Conservation (phyloP, 1,140 invertebrate species). For the Diachasma alloeum region DNA sequence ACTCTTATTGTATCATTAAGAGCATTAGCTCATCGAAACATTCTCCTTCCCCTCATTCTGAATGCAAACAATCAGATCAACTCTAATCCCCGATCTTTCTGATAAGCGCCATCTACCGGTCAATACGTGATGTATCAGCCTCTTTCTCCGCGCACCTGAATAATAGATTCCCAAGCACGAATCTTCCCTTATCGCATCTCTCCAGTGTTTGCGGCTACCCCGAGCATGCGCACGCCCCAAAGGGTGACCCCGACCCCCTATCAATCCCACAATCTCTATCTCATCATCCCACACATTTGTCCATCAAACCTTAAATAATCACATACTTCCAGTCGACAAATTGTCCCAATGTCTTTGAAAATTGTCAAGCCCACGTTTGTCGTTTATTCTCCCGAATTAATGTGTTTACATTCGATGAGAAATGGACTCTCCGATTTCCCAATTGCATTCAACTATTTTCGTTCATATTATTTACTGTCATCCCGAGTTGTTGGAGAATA, state of each 20-base stretch:
- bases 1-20: no score
- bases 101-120: neutral
- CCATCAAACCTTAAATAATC: neutral
- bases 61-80: neutral
- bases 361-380: neutral
- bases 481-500: neutral
- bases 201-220: conserved; percentile 44
- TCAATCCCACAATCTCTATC: conserved; percentile 12
- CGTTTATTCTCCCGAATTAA: neutral
- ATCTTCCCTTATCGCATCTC: conserved; percentile 47
- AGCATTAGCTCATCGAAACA: no score
- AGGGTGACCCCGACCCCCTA: conserved; percentile 41
- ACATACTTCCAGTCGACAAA: neutral
- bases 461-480: conserved; percentile 22
- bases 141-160: conserved; percentile 36
- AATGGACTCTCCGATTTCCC: neutral
- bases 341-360: neutral
- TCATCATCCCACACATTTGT: neutral
- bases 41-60: neutral
- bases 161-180: conserved; percentile 56
- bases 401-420: neutral
- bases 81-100: neutral
- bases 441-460: conserved; percentile 13
- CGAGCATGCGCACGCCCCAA: conserved; percentile 42
- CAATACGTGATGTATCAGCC: conserved; percentile 53